Conservation (phyloP, 2,888 invertebrate species). For the Pristionchus fissidentatus region DNA sequence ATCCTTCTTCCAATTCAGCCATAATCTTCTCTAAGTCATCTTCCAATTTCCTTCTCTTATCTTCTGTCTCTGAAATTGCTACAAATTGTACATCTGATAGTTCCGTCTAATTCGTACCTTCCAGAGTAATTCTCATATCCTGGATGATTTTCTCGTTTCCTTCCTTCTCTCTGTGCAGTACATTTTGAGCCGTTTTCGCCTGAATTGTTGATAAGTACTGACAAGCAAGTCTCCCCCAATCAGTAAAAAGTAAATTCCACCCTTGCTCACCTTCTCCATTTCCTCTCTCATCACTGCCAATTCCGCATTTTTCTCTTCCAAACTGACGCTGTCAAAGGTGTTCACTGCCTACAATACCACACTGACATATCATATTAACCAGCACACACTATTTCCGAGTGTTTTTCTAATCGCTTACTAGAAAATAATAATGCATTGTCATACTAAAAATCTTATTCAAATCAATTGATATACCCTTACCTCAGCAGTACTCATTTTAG, state of each 20-base stretch:
- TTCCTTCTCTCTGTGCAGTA: neutral
- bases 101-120: neutral
- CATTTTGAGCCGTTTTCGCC: neutral
- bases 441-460: neutral
- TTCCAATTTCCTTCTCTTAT: neutral
- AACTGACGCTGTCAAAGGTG: neutral
- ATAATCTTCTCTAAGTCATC: neutral
- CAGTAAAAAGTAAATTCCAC: neutral
- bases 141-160: constrained; percentile 16
- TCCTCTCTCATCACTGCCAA: neutral
- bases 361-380: neutral
- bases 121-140: constrained; percentile 8
- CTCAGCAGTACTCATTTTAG: neutral
- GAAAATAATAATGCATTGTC: too few species aligned
- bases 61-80: neutral
- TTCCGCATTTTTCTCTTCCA: constrained; percentile 40
- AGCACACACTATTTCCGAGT: too few species aligned
- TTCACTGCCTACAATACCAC: neutral
- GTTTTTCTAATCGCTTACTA: too few species aligned
- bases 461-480: neutral
- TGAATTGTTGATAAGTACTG: too few species aligned
- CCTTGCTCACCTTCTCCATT: constrained; percentile 10
- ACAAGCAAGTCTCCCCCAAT: neutral
- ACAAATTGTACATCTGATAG: neutral
- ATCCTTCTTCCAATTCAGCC: constrained; percentile 17